These are phyloP conservation scores for Cisticola juncidis DNA, from an alignment of 2,113 vertebrate species.

Conservation along the genomic window DNA sequence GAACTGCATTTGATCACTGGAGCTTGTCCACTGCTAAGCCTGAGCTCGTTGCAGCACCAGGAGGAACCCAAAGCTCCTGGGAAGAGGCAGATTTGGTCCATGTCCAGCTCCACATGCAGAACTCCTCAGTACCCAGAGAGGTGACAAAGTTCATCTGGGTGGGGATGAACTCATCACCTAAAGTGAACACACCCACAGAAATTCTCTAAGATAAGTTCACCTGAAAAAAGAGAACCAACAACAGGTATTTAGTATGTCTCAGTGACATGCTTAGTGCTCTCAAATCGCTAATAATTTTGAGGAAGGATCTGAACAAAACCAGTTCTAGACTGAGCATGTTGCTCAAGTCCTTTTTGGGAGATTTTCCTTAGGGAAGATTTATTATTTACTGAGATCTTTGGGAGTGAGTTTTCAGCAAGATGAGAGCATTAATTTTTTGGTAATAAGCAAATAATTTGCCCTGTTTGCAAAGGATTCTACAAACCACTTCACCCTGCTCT, in stretches of 20 bases:
- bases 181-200: background rate
- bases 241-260: background rate
- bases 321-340: background rate
- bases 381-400: background rate
- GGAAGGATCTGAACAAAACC: background rate
- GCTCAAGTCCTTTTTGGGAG: background rate
- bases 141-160: background rate
- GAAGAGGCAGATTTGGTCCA: background rate
- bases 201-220: background rate
- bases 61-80: background rate
- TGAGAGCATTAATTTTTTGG: background rate
- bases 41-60: background rate
- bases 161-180: background rate
- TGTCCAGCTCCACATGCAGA: background rate
- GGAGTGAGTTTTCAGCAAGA: background rate
- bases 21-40: background rate
- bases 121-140: background rate
- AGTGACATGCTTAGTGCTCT: background rate
- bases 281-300: background rate
- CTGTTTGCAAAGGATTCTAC: background rate
- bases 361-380: background rate
- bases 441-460: background rate
- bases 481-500: background rate
- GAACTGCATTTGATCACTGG: background rate
- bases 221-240: background rate